A percentile compares a stretch with the other conserved stretches of the same genome.
Evolutionary conservation across 92 coral and sea anemone genomes (phyloP).

Genomic region (Galaxea fascicularis): DNA sequence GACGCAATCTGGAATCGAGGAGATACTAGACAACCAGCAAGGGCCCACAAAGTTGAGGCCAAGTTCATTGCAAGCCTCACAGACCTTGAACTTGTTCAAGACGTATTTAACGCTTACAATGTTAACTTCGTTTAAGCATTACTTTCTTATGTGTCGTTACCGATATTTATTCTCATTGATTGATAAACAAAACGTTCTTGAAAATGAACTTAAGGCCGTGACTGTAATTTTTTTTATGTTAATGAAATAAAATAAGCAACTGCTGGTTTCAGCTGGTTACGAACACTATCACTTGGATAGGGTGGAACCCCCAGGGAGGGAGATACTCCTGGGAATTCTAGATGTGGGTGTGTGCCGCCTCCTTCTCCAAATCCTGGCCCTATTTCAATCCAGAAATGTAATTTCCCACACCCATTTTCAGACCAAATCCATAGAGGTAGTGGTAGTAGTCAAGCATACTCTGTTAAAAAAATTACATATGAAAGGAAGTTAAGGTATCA

Average conservation of each 20-base stretch:
- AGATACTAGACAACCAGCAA: slow-evolving; percentile 20
- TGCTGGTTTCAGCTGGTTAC: background rate
- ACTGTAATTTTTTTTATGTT: background rate
- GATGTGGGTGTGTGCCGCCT: background rate
- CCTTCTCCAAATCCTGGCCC: too few species aligned
- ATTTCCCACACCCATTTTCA: too few species aligned
- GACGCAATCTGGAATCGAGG: slow-evolving; percentile 10
- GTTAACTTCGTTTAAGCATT: background rate
- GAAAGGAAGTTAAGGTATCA: too few species aligned
- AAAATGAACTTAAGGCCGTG: background rate
- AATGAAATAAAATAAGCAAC: slow-evolving; percentile 1
- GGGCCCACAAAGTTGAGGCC: slow-evolving; percentile 20
- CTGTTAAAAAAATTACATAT: background rate
- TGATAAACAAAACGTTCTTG: slow-evolving; percentile 9
- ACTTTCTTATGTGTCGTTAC: background rate
- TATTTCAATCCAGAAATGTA: background rate
- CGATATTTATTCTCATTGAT: background rate
- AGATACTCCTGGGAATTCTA: slow-evolving; percentile 6
- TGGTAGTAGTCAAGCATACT: background rate
- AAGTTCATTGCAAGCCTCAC: background rate
- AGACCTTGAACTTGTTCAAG: background rate
- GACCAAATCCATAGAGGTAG: slow-evolving; percentile 8
- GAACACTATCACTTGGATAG: slow-evolving; percentile 5
- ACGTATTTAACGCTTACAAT: background rate
- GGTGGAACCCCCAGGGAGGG: too few species aligned